Base-by-base conservation (phyloP, 2,888 invertebrate species). In the Horisme vitalbata region DNA sequence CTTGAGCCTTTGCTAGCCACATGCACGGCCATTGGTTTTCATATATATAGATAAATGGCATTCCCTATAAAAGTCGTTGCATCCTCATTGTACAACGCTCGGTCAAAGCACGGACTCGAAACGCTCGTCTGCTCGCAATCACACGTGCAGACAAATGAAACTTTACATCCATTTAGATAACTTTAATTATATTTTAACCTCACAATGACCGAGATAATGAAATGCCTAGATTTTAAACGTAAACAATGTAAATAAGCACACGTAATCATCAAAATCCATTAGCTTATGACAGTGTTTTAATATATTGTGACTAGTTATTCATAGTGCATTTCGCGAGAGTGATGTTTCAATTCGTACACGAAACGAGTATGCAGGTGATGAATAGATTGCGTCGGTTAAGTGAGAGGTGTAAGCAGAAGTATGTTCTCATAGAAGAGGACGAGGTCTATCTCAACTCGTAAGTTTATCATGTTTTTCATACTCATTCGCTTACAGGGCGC, bases 261-360 rank as follows among this genome's bases (percentile, higher is more conserved):
- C 87, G 90, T 45, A 44, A 13, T 89, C 50, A 55, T 33, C 45
- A 10, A 39, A 48, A 52, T 41, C 26, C 41, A 45, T 43, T 45
- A 52, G 33, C 34, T 15, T 34, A 33, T 32, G 27, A 37, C 32
- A 30, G 15, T n/a, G 20, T 26, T 44, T 21, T 12, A 12, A 12
- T 13, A 10, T 28, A 39, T 30, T 23, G 36, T 18, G n/a, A 24
- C 8, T 24, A 7, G 9, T n/a, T 12, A 7, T 6, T 0, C 8
- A 8, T 24, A 8, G 34, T 26, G 32, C 27, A 13, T 27, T 41
- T 13, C 24, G 28, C 10, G 18, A 11, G 12, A 41, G 41, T 30
- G 10, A 54, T 52, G 52, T 55, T 57, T 31, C 37, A 47, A 10
- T 44, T 38, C 13, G 18, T 55, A 8, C 46, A 47, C 11, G 41